Base-by-base conservation (phyloP, 2,888 invertebrate species). In the Erynnis tages region DNA sequence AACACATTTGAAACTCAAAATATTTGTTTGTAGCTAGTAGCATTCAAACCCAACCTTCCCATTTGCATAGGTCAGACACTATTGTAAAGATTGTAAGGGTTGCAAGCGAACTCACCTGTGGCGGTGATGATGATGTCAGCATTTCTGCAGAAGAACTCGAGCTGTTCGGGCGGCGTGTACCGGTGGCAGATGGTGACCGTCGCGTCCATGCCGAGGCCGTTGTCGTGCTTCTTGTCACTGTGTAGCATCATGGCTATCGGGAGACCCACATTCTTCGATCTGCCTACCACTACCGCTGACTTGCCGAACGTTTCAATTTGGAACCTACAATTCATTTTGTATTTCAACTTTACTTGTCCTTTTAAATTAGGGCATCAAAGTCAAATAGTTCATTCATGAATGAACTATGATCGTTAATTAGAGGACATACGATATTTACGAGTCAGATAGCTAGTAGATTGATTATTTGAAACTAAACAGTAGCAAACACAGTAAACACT, bases 181-280 rank as follows among this genome's bases (percentile, higher is more conserved):
- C 97, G 91, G 78, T 98, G 97, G 70, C 97, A 97, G 57, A 97
- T 93, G 1, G 96, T 96, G 0, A 96, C 96, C 0, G 97, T 97
- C 10, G 96, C 95, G 71, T 97, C 97, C 88, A 96, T 89, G 0
- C 93, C 95, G 37, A 92, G 84, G 0, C 86, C 82, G 35, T 92
- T 93, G 71, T 95, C 94, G 69, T 93, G 92, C 3, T 78, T 78
- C 23, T 91, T 92, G 81, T 96, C 96, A 2, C 95, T 93, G 72
- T 95, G 95, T 44, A 98, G 80, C 65, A 97, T 85, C 90, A 97
- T 92, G 0, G 96, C 95, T 54, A 97, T 94, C 0, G 98, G 97
- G 87, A 97, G 91, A 0, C 97, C 96, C 14, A 98, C 97, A 79
- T 97, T 96, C 79, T 97, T 97, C 0, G 97, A 97, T 47, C 97